Evolutionary conservation across 1,140 invertebrate species (phyloP), one percentile per base, ranked within the genome.

Genomic region (Conopomorpha cramerella): DNA sequence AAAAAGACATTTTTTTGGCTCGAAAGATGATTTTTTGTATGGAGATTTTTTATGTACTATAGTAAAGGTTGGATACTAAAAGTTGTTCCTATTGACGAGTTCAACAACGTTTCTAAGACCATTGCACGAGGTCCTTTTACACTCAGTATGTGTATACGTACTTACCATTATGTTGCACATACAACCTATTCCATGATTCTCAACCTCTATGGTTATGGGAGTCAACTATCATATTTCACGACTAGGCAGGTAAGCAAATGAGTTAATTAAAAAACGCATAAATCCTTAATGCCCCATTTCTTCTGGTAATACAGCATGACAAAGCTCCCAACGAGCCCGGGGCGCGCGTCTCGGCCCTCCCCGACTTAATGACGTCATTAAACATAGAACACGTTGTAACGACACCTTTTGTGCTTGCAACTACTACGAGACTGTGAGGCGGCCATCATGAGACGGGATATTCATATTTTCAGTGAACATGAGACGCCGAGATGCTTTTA

Each of bases 361-460:
- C 54, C 53, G 46, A 51, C 54, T 61, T 67, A 73, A 73, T 73
- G 63, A 70, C 58, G 67, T 70, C 61, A 61, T 72, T 63, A 72
- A 72, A 72, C 59, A 72, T 72, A 63, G 58, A 65, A 45, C 43
- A n/a, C n/a, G n/a, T n/a, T n/a, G n/a, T n/a, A n/a, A n/a, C n/a
- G n/a, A n/a, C n/a, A n/a, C n/a, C n/a, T n/a, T n/a, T n/a, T n/a
- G n/a, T n/a, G n/a, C n/a, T n/a, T n/a, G n/a, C n/a, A n/a, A n/a
- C n/a, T n/a, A n/a, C n/a, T n/a, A n/a, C n/a, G 31, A 43, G 34
- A 31, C 45, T 36, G 32, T 43, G 44, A 27, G 27, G 43, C 11
- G 8, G 4, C 39, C 39, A 19, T 23, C 4, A 23, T 23, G 19
- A 23, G 19, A 6, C 19, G 19, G 19, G 4, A 10, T 23, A 23